These are phyloP conservation scores for Gnatocerus cornutus DNA, from an alignment of 2,888 invertebrate genomes.

Conservation along the genomic window DNA sequence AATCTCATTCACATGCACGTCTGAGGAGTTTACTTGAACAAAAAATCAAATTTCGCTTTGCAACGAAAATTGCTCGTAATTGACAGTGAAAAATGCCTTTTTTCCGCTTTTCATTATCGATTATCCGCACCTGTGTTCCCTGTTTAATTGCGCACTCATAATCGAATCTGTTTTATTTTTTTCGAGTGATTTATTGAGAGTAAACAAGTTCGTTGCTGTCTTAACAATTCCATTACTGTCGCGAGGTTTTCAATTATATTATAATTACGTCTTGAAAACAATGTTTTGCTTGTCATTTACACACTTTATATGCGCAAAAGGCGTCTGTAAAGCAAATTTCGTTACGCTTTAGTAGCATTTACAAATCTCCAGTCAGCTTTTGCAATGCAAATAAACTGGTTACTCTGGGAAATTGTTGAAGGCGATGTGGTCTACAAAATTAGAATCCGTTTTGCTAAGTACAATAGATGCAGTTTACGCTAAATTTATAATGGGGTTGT, in stretches of 20 bases:
- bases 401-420: not conserved
- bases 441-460: not conserved
- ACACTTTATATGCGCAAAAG: conserved; percentile 43
- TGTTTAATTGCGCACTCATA: too few relatives aligned
- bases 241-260: conserved; percentile 38
- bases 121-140: too few relatives aligned
- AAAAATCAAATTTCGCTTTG: too few relatives aligned
- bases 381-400: conserved; percentile 27
- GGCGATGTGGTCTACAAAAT: not conserved
- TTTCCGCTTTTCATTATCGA: too few relatives aligned
- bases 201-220: conserved; percentile 35
- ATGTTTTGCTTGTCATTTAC: conserved; percentile 43
- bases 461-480: too few relatives aligned
- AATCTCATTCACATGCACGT: too few relatives aligned
- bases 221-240: conserved; percentile 44
- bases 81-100: too few relatives aligned
- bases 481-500: too few relatives aligned
- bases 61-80: too few relatives aligned
- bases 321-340: conserved; percentile 35
- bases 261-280: conserved; percentile 41
- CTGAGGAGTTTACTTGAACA: too few relatives aligned
- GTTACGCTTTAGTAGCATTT: conserved; percentile 33
- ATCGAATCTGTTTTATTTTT: not conserved
- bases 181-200: conserved; percentile 19
- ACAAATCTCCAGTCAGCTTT: conserved; percentile 27